These are phyloP conservation scores for Cecidostiba fungosa DNA, from an alignment of 2,888 invertebrate genomes.

Conservation along the genomic window DNA sequence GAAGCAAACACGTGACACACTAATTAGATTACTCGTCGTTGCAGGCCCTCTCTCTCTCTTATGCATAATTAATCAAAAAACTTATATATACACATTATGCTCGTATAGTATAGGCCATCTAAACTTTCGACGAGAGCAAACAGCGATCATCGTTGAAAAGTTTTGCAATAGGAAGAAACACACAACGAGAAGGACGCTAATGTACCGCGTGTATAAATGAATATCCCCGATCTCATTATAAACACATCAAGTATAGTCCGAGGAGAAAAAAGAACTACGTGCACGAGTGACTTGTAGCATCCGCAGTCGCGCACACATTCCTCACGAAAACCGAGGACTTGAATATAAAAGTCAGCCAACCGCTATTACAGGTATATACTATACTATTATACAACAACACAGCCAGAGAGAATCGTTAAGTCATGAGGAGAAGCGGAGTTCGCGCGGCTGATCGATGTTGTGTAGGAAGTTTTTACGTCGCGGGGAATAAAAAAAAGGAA, in stretches of 20 bases:
- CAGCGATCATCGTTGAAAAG: not conserved
- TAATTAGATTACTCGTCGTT: slow-evolving; percentile 10
- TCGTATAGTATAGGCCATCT: not conserved
- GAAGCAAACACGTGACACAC: not conserved
- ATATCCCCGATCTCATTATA: no score
- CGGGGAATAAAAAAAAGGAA: slow-evolving; percentile 47
- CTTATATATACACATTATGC: no score
- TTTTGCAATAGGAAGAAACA: no score
- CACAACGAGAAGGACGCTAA: no score
- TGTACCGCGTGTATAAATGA: no score
- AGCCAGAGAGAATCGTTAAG: slow-evolving; percentile 60
- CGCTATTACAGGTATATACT: no score
- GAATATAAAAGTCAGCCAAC: slow-evolving; percentile 32
- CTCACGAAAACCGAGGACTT: not conserved
- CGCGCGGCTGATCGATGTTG: slow-evolving; percentile 59
- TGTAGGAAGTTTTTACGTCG: slow-evolving; percentile 55
- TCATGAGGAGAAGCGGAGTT: slow-evolving; percentile 49
- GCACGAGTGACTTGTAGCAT: slow-evolving; percentile 28
- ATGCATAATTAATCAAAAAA: slow-evolving; percentile 14
- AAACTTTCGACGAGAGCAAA: not conserved
- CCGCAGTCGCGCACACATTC: slow-evolving; percentile 14
- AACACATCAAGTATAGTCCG: not conserved
- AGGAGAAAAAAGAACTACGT: not conserved
- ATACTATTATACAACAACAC: not conserved
- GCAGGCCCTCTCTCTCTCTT: not conserved